Evolutionary conservation across 2,113 vertebrate genomes (phyloP), one percentile per base, ranked within the genome.

Genomic region (Crotophaga sulcirostris): DNA sequence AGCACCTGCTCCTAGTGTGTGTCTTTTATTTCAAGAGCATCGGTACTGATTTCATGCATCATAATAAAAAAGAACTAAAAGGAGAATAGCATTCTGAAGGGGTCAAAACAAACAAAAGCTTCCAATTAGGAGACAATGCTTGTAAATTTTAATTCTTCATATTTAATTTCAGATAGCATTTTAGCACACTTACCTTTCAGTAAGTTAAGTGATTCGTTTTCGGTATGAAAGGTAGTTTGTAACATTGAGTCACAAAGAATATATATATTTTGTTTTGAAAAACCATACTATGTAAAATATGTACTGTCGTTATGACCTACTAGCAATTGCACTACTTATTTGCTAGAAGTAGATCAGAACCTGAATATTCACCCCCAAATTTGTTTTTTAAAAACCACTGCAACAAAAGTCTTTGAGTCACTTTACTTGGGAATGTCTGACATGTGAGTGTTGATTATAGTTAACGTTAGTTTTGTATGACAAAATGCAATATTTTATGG

Each of bases 1-100:
- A 97, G 97, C 98, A 98, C 98, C 98, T 99, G 98, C 98, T 98
- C 93, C 97, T 97, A 90, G 95, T 96, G 24, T 60, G 56, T 68
- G 55, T 67, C 89, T 91, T 75, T 96, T 94, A 95, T 97, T 96
- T 97, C 87, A 70, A 93, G 93, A 88, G 86, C 83, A 95, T 98
- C 70, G 58, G 96, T 96, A 90, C 96, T 96, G 70, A 64, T 97
- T 98, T 97, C 94, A 98, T 98, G 98, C 96, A 97, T 98, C 96
- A 89, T 69, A 82, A 29, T 38, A 98, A 97, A 98, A 98, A 98
- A 96, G 95, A 82, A 84, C 60, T 94, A 62, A 94, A 98, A 95
- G 96, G 98, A 95, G 95, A 94, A 38, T 28, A 69, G 74, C 89
- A 59, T 98, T 98, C 97, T 94, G 96, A 55, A 95, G 86, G 90